Evolutionary conservation across 2,113 vertebrate species (phyloP), one percentile per base, ranked within the genome.

Genomic region (Dinomys branickii): DNA sequence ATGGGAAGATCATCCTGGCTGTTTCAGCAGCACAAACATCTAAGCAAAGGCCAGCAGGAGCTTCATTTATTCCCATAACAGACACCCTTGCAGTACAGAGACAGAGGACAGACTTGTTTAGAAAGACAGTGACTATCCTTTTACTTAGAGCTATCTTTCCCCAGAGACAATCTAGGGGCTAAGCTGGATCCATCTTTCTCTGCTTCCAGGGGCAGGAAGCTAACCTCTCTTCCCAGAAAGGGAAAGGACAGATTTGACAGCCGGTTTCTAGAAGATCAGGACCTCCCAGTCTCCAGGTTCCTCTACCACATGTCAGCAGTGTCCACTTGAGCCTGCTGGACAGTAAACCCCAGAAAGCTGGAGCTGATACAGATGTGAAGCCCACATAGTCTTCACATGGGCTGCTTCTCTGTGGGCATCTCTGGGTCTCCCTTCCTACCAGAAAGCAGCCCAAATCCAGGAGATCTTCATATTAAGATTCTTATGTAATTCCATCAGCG

Each of bases 241-340:
- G 73, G 38, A 80, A 28, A 11, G 38, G 80, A 33, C 58, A 54
- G 13, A 1, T 41, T 30, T 59, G 56, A 75, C 0, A 14, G n/a
- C 44, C 26, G 0, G 50, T 20, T 14, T 12, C 16, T 3, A 0
- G 0, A 7, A 56, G 16, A 7, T 11, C 91, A 26, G n/a, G 47
- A 6, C 65, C 91, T 86, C 58, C 71, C n/a, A 5, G 3, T 35
- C 87, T 65, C 44, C 0, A 0, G 1, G 16, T 33, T 38, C 16
- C 58, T 65, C 11, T 35, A 1, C 47, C 54, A 30, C 9, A 35
- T 54, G 56, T n/a, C 16, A 20, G 2, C 0, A 2, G 38, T 7
- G 10, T 12, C 67, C 47, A 11, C 58, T 47, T 56, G 58, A 58
- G n/a, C 80, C 80, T 3, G 2, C 13, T 19, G 11, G 50, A 38